These are phyloP conservation scores for Diadegma fenestrale DNA, from an alignment of 2,888 invertebrate genomes.

Conservation along the genomic window DNA sequence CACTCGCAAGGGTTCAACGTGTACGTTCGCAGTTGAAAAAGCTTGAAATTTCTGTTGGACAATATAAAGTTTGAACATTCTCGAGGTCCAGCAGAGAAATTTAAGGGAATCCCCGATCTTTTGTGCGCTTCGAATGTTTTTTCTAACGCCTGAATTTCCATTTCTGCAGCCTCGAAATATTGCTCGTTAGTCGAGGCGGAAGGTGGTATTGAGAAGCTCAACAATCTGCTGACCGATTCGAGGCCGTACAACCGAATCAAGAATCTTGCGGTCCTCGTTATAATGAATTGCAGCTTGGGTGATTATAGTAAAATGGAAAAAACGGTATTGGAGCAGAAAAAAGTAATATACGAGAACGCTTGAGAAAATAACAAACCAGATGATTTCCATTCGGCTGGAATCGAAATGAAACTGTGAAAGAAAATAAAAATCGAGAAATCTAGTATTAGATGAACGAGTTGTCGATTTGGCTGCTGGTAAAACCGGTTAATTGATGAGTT, in stretches of 20 bases:
- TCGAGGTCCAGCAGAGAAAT: neutral
- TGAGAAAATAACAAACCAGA: constrained; percentile 33
- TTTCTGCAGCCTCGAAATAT: constrained; percentile 93
- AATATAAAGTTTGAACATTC: too few relatives aligned
- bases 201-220: constrained; percentile 92
- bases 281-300: constrained; percentile 87
- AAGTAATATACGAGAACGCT: constrained; percentile 55
- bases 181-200: constrained; percentile 95
- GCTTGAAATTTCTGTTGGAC: too few relatives aligned
- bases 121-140: neutral
- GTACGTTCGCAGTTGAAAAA: too few relatives aligned
- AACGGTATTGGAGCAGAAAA: constrained; percentile 45
- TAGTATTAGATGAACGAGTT: constrained; percentile 53
- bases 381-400: constrained; percentile 33
- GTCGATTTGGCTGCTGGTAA: constrained; percentile 18
- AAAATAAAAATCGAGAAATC: constrained; percentile 15
- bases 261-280: constrained; percentile 89
- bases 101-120: neutral
- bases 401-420: neutral
- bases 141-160: neutral
- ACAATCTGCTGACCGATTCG: constrained; percentile 88
- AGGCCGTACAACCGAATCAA: constrained; percentile 89
- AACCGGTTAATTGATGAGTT: neutral
- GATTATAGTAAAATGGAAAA: constrained; percentile 40
- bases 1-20: too few relatives aligned